Evolutionary conservation across 2,888 invertebrate genomes (phyloP), one percentile per base, ranked within the genome.

Genomic region (Spisula subtruncata): DNA sequence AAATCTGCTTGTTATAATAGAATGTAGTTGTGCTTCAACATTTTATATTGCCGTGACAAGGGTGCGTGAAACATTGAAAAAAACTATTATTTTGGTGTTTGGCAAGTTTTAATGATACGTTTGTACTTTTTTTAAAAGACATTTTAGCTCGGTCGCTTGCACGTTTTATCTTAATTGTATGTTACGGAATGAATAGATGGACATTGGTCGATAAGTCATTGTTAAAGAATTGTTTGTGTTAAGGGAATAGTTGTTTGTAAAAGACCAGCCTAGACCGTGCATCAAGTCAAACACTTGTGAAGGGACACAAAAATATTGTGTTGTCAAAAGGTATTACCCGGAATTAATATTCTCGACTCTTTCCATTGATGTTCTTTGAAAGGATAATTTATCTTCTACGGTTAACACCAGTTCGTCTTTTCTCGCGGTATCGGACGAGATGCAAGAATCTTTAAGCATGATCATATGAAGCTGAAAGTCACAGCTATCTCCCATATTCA

Each of bases 331-430:
- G 51, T 29, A 85, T 79, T 79, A 83, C 79, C 10, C 20, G 29
- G 48, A 51, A 85, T 85, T 79, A 51, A 79, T 85, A 85, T 85
- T 85, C 75, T 51, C 32, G 10, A 18, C 48, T n/a, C 20, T 46
- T 54, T 66, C 51, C 54, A 85, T 85, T 85, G 79, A 85, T 79
- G 54, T 35, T 51, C 48, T 71, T 48, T 85, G 48, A 85, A 85
- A 85, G 75, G 85, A 85, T 79, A 51, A 75, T 85, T 85, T 54
- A 85, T 85, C 85, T 46, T 83, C 46, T 46, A 71, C 46, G 41
- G 60, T 71, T 83, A 83, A 71, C 83, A 66, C 83, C 46, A 48
- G 46, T 66, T 46, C 60, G 83, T 41, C 71, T 71, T 71, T 66
- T 14, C 83, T 83, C 66, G 35, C 25, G 12, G 18, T 83, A 66